phyloP scores from a whole-genome alignment of 2,113 vertebrate species.

The Synchiropus splendidus region DNA sequence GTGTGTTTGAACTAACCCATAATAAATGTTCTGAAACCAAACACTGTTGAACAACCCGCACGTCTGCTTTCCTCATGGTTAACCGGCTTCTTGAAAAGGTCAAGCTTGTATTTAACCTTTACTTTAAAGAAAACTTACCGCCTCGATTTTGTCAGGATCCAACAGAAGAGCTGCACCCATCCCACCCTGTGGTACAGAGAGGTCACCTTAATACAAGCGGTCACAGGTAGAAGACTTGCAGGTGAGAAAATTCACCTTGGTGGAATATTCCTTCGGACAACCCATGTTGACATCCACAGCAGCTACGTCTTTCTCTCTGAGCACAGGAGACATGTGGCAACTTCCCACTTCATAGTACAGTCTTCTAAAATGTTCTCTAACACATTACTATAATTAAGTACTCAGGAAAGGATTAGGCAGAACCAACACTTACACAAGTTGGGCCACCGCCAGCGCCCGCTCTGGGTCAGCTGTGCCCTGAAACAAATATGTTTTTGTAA shows the following conservation, averaged over 20 bases:
- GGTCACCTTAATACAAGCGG: slow-evolving; percentile 13
- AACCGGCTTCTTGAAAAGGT: not conserved
- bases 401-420: not conserved
- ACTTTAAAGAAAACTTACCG: slow-evolving; percentile 66
- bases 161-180: slow-evolving; percentile 96
- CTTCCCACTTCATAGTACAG: too few relatives aligned
- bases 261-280: slow-evolving; percentile 97
- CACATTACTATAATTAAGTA: not conserved
- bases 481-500: not conserved
- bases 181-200: slow-evolving; percentile 74
- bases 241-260: slow-evolving; percentile 73
- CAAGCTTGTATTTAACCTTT: not conserved
- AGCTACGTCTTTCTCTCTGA: slow-evolving; percentile 88
- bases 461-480: slow-evolving; percentile 90
- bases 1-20: too few relatives aligned
- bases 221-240: slow-evolving; percentile 3
- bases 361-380: too few relatives aligned
- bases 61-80: too few relatives aligned
- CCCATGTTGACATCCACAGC: slow-evolving; percentile 95
- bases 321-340: not conserved
- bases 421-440: slow-evolving; percentile 79
- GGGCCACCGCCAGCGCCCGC: slow-evolving; percentile 83
- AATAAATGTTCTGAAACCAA: too few relatives aligned
- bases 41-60: too few relatives aligned
- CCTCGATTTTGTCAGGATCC: slow-evolving; percentile 88